Evolutionary conservation across 2,797 vertebrate species (phyloP).

Genomic region (Bradypodion ventrale): DNA sequence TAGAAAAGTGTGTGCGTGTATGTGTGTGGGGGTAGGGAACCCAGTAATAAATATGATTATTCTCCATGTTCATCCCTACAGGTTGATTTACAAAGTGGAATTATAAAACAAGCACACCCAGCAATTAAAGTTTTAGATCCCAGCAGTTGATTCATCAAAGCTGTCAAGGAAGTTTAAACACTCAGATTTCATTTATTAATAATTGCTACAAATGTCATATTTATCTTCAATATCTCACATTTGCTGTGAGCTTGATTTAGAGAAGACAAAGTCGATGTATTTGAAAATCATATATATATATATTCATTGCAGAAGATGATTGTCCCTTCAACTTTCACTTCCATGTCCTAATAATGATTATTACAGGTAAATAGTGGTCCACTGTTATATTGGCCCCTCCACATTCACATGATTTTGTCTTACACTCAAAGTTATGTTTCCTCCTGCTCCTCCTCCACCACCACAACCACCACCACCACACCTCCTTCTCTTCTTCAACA

Average conservation of each 20-base stretch:
- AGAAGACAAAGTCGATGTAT: slow-evolving; percentile 31
- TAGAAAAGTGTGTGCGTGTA: too few relatives aligned
- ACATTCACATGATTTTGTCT: slow-evolving; percentile 1
- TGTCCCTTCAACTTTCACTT: not conserved
- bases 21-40: not conserved
- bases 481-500: too few relatives aligned
- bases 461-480: too few relatives aligned
- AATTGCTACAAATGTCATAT: slow-evolving; percentile 25
- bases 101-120: slow-evolving; percentile 25
- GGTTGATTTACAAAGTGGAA: slow-evolving; percentile 43
- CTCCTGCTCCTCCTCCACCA: too few relatives aligned
- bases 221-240: slow-evolving; percentile 38
- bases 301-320: not conserved
- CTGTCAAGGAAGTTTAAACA: slow-evolving; percentile 35
- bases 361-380: not conserved
- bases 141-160: slow-evolving; percentile 50
- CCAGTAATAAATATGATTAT: not conserved
- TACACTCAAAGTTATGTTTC: slow-evolving; percentile 24
- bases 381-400: slow-evolving; percentile 13
- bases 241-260: slow-evolving; percentile 49
- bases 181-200: slow-evolving; percentile 53
- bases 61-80: not conserved
- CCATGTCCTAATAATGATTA: not conserved
- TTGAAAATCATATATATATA: slow-evolving; percentile 29
- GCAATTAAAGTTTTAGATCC: slow-evolving; percentile 25